These are phyloP conservation scores for Columbina picui DNA, from an alignment of 2,113 vertebrate genomes.

Conservation along the genomic window DNA sequence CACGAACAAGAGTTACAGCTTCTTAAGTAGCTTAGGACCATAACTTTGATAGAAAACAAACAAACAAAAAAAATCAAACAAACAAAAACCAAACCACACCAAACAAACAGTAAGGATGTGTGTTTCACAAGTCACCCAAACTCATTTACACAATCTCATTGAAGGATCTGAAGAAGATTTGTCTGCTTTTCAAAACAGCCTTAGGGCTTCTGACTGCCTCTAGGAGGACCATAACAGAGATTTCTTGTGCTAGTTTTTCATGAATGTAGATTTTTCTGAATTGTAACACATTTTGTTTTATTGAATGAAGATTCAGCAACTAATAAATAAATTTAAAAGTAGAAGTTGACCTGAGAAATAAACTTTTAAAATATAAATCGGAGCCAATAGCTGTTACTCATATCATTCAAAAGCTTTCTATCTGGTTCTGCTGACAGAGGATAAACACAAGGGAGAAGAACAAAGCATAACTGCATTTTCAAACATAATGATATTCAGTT, in stretches of 20 bases:
- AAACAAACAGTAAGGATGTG: not conserved
- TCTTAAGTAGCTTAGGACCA: not conserved
- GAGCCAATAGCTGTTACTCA: not conserved
- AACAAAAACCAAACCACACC: no score
- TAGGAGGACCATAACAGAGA: not conserved
- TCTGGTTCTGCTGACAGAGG: not conserved
- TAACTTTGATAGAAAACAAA: not conserved
- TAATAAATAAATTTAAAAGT: not conserved
- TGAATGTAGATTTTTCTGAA: not conserved
- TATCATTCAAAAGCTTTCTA: not conserved
- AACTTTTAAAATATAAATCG: not conserved
- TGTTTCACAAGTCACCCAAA: not conserved
- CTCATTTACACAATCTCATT: not conserved
- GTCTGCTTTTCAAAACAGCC: not conserved
- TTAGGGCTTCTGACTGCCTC: not conserved
- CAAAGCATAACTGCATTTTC: not conserved
- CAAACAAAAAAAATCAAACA: no score
- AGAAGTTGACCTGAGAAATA: not conserved
- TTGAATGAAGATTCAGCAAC: not conserved
- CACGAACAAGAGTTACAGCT: not conserved
- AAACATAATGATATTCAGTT: not conserved
- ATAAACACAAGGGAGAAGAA: not conserved
- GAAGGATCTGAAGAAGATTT: not conserved
- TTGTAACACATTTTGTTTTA: not conserved
- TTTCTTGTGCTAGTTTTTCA: not conserved